Evolutionary conservation across 2,888 invertebrate species (phyloP), one percentile per base, ranked within the genome.

Genomic region (Calliphora vomitoria): DNA sequence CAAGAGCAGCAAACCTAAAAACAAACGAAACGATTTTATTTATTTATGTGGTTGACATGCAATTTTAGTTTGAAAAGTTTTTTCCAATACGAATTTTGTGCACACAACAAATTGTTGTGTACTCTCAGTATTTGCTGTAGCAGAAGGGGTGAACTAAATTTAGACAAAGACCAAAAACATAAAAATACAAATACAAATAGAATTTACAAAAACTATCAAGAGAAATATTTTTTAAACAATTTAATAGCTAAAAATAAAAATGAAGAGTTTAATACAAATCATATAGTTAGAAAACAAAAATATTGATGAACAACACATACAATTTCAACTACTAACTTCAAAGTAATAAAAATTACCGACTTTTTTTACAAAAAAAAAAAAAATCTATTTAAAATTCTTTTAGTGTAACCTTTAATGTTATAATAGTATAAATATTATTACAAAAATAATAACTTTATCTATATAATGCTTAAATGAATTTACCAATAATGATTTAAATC

Each of bases 31-130:
- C 31, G 47, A 78, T 66, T 79, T 79, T 79, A 84, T 84, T 83
- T 83, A 69, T 83, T 78, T 79, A 66, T 84, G 84, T 84, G 84
- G 84, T 80, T 79, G 79, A 84, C 84, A 74, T 84, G 84, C 72
- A 84, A 84, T 74, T 84, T 84, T 50, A 84, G 79, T 79, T 80
- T 60, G 53, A 11, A 38, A 31, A 55, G 41, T 58, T 79, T 38
- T 74, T 74, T 79, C n/a, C 72, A 50, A 74, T 79, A 15, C 47
- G 38, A 84, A 79, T 79, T 78, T 47, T 78, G 58, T 79, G 31
- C 78, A 79, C 58, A 80, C 58, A 80, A 68, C 66, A 74, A 79
- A 80, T 68, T 74, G 72, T 50, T 84, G 74, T 84, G 68, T 79
- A 55, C 60, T 83, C 72, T 78, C 38, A 41, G 41, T 58, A 60